Percentiles rank a stretch among this genome's conserved stretches.
phyloP scores from a whole-genome alignment of 2,797 vertebrate species.

The Serranus cabrilla region DNA sequence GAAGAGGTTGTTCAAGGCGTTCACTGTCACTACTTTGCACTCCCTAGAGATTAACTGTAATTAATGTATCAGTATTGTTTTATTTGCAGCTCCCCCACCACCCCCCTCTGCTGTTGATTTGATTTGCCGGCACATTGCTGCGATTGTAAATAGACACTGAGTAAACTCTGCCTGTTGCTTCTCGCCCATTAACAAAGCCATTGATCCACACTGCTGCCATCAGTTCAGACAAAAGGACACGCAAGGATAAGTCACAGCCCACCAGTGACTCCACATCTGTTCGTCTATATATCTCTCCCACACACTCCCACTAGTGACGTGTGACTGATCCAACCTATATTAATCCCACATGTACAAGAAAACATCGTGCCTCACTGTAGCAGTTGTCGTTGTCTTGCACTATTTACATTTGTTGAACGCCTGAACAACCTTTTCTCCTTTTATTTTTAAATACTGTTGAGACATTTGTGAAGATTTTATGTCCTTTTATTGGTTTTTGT shows the following conservation, averaged over 20 bases:
- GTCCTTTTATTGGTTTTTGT: conserved; percentile 80
- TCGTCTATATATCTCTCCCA: conserved; percentile 26
- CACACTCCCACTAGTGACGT: conserved; percentile 31
- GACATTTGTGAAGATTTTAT: conserved; percentile 94
- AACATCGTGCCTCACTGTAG: conserved; percentile 92
- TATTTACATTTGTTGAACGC: conserved; percentile 93
- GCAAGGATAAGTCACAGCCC: conserved; percentile 47
- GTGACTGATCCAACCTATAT: conserved; percentile 44
- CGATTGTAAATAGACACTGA: conserved; percentile 77
- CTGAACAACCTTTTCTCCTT: conserved; percentile 93
- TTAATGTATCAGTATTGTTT: conserved; percentile 60
- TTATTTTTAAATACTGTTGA: conserved; percentile 93
- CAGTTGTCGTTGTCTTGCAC: conserved; percentile 93
- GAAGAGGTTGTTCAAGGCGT: conserved; percentile 94
- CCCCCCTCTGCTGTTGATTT: conserved; percentile 45
- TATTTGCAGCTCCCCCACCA: conserved; percentile 40
- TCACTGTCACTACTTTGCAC: conserved; percentile 94
- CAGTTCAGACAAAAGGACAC: conserved; percentile 60
- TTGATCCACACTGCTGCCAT: conserved; percentile 73
- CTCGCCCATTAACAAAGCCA: conserved; percentile 73
- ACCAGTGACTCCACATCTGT: conserved; percentile 65
- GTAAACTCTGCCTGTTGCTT: conserved; percentile 73
- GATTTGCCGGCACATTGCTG: conserved; percentile 69
- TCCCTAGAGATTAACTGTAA: conserved; percentile 81
- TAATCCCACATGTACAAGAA: conserved; percentile 60